Percentiles rank a stretch among this genome's conserved stretches.
These are phyloP conservation scores for Drosophila hawaiiensis DNA, from an alignment of 2,888 invertebrate species.

Conservation along the genomic window DNA sequence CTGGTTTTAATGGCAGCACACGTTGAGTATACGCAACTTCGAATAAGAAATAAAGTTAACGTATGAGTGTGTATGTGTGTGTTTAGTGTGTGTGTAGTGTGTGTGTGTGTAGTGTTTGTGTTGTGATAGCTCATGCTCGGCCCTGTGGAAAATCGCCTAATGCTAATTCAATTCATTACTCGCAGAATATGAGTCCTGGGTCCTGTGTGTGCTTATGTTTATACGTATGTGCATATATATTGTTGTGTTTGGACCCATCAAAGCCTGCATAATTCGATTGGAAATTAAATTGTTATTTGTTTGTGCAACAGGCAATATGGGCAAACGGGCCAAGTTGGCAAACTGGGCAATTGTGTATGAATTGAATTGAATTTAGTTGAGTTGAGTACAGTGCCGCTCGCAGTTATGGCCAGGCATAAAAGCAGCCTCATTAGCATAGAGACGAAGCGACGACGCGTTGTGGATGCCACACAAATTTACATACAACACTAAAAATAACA, in stretches of 20 bases:
- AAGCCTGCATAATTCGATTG: conserved; percentile 70
- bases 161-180: conserved; percentile 59
- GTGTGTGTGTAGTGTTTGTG: background rate
- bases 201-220: conserved; percentile 2
- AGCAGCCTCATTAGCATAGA: conserved; percentile 67
- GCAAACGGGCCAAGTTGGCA: background rate
- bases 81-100: background rate
- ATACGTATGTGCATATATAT: conserved; percentile 14
- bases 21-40: conserved; percentile 46
- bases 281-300: conserved; percentile 79
- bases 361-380: conserved; percentile 9
- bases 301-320: conserved; percentile 58
- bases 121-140: conserved; percentile 28
- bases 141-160: conserved; percentile 58
- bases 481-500: conserved; percentile 75
- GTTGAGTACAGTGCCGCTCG: conserved; percentile 38
- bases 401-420: conserved; percentile 67
- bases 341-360: conserved; percentile 7
- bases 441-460: conserved; percentile 23
- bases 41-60: background rate
- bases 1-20: background rate
- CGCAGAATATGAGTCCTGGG: conserved; percentile 23
- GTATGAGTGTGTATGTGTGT: background rate
- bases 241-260: conserved; percentile 41
- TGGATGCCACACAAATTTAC: conserved; percentile 58